Conservation (phyloP, 2,797 vertebrate genomes). For the Pipistrellus pygmaeus region DNA sequence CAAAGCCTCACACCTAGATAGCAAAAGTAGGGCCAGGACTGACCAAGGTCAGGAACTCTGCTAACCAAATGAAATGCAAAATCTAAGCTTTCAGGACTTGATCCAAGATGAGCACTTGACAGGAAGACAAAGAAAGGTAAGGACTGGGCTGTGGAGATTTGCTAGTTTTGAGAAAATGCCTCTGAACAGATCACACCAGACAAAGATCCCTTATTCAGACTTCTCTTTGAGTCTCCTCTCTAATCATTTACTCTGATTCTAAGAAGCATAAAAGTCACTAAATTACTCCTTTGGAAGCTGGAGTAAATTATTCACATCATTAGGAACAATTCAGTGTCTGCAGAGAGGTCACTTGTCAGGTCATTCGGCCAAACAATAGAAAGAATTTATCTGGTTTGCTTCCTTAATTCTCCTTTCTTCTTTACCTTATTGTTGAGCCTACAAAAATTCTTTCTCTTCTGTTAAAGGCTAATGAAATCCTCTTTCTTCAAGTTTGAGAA, state of each 20-base stretch:
- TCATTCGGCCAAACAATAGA: slow-evolving; percentile 16
- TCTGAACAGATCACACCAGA: not conserved
- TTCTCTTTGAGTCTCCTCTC: not conserved
- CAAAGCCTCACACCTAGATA: not conserved
- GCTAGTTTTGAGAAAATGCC: not conserved
- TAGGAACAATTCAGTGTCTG: slow-evolving; percentile 50
- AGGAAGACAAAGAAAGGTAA: not conserved
- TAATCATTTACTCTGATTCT: slow-evolving; percentile 6
- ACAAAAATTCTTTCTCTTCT: slow-evolving; percentile 19
- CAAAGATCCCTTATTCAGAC: slow-evolving; percentile 25
- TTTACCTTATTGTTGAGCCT: slow-evolving; percentile 2
- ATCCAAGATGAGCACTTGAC: not conserved
- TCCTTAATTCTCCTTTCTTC: slow-evolving; percentile 38
- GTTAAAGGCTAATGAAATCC: not conserved
- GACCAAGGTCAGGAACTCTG: not conserved
- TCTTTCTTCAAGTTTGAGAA: slow-evolving; percentile 55
- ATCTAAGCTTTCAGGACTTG: slow-evolving; percentile 19
- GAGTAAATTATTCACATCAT: slow-evolving; percentile 57
- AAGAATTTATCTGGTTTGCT: slow-evolving; percentile 52
- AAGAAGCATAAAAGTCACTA: not conserved
- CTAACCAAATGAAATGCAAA: slow-evolving; percentile 15
- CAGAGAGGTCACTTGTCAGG: slow-evolving; percentile 28
- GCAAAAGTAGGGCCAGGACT: not conserved
- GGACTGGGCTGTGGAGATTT: not conserved
- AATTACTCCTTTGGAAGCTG: slow-evolving; percentile 4